Conservation (phyloP, 2,888 invertebrate genomes). For the Ernsta delagoae region DNA sequence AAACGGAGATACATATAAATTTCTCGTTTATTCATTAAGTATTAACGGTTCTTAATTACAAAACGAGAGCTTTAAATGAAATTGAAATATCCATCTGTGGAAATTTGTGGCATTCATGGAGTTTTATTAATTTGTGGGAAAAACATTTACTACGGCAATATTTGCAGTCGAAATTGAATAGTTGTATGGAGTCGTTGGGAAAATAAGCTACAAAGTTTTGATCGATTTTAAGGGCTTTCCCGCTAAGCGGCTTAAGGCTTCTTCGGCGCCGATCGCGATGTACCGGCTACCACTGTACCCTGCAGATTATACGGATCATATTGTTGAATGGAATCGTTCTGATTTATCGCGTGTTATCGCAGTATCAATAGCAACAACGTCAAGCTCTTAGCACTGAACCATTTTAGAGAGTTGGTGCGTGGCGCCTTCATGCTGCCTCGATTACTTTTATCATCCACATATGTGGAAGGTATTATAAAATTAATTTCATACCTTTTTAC, state of each 20-base stretch:
- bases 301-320: slow-evolving; percentile 17
- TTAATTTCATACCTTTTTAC: too few relatives aligned
- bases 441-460: too few relatives aligned
- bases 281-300: background rate
- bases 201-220: slow-evolving; percentile 8
- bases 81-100: background rate
- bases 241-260: slow-evolving; percentile 28
- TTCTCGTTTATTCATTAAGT: too few relatives aligned
- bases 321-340: background rate
- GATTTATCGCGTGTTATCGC: background rate
- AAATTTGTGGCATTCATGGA: too few relatives aligned
- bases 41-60: too few relatives aligned
- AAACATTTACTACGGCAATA: background rate
- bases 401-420: too few relatives aligned
- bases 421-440: too few relatives aligned
- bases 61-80: too few relatives aligned
- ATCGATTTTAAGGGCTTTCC: slow-evolving; percentile 29
- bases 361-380: background rate
- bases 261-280: background rate
- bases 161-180: slow-evolving; percentile 14
- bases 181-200: slow-evolving; percentile 13
- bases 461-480: too few relatives aligned
- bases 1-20: too few relatives aligned
- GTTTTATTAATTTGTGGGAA: background rate
- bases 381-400: background rate